A percentile compares a stretch with the other conserved stretches of the same genome.
phyloP scores from a whole-genome alignment of 2,797 vertebrate genomes.

The Premnoplex brunnescens region DNA sequence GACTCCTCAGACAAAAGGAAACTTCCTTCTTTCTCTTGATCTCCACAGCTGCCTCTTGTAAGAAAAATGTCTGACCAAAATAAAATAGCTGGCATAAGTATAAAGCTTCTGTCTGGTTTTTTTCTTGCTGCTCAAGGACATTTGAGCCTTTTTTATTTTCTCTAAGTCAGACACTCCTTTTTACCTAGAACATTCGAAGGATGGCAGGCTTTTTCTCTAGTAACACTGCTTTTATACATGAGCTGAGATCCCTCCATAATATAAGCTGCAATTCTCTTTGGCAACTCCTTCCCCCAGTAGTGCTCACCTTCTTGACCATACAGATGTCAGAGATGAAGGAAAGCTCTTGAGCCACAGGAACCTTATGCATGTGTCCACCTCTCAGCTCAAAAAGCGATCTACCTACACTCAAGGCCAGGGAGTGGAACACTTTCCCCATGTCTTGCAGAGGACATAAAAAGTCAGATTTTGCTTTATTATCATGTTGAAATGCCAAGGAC shows the following conservation, averaged over 20 bases:
- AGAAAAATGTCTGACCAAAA: background rate
- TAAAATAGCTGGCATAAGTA: background rate
- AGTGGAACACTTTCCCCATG: fast-evolving
- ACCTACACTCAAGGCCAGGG: background rate
- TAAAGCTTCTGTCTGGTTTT: background rate
- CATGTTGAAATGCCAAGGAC: constrained; percentile 13
- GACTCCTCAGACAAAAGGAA: background rate
- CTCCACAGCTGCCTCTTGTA: background rate
- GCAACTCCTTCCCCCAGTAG: background rate
- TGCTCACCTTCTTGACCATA: background rate
- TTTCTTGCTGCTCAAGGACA: background rate
- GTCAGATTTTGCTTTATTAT: background rate
- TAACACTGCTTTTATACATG: background rate
- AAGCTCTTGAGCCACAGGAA: background rate
- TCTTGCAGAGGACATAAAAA: background rate
- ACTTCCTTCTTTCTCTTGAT: background rate
- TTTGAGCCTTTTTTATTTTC: background rate
- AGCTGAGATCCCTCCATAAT: background rate
- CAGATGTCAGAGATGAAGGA: background rate
- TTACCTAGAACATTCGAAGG: background rate
- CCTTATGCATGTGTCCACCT: background rate
- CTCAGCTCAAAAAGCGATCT: background rate
- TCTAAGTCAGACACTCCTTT: background rate
- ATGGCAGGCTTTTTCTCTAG: background rate
- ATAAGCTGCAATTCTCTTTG: background rate